Percentiles rank a stretch among this genome's conserved stretches.
Conservation (phyloP, 2,797 vertebrate genomes). For the Smutsia gigantea region DNA sequence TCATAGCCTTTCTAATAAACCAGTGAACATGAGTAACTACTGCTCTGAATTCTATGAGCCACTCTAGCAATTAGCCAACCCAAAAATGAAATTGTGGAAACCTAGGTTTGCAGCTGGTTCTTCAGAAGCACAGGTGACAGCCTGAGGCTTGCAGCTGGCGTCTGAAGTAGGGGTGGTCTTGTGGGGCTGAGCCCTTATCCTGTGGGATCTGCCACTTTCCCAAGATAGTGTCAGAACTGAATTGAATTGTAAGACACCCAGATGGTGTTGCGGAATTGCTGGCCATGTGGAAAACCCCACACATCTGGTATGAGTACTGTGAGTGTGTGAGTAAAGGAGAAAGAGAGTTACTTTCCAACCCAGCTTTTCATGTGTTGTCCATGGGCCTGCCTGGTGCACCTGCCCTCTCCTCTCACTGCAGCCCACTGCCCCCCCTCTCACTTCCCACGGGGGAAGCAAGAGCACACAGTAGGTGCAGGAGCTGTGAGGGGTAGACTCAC, state of each 20-base stretch:
- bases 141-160: background rate
- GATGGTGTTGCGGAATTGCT: background rate
- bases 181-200: background rate
- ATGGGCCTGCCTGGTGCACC: background rate
- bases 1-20: background rate
- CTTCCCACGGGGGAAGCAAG: too few relatives aligned
- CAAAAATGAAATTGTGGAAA: background rate
- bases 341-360: background rate
- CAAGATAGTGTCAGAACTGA: background rate
- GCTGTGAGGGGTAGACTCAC: too few relatives aligned
- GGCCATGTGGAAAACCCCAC: background rate
- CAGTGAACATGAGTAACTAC: background rate
- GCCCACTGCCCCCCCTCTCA: background rate
- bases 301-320: background rate
- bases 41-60: background rate
- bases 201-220: background rate
- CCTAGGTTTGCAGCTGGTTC: background rate
- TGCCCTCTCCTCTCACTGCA: too few relatives aligned
- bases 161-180: background rate
- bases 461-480: too few relatives aligned
- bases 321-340: background rate
- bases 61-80: background rate
- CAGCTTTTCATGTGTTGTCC: background rate
- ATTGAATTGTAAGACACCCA: background rate
- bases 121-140: background rate